Percentiles rank a stretch among this genome's conserved stretches.
phyloP scores from a whole-genome alignment of 2,888 invertebrate genomes.

The Metalampra italica region DNA sequence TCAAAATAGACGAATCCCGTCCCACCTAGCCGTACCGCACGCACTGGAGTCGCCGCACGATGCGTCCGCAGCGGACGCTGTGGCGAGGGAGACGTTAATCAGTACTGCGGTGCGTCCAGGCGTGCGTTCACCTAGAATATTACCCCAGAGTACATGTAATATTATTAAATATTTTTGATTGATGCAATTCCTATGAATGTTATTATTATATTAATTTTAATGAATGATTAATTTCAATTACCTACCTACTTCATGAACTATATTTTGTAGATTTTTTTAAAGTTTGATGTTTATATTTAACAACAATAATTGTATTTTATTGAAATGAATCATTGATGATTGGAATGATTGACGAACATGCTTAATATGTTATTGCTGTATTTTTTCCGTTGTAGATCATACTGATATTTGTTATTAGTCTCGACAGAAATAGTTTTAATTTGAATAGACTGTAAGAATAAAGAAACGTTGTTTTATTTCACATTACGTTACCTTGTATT shows the following conservation, averaged over 20 bases:
- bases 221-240: constrained; percentile 37
- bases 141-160: constrained; percentile 37
- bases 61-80: too few relatives aligned
- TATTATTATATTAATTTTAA: constrained; percentile 21
- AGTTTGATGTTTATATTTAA: constrained; percentile 26
- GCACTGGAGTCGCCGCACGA: too few relatives aligned
- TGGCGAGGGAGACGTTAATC: too few relatives aligned
- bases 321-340: constrained; percentile 19
- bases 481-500: not conserved
- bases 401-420: constrained; percentile 19
- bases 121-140: too few relatives aligned
- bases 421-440: constrained; percentile 26
- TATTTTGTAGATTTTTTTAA: constrained; percentile 44
- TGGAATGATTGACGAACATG: constrained; percentile 31
- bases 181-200: not conserved
- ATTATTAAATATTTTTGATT: constrained; percentile 26
- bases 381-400: constrained; percentile 28
- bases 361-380: constrained; percentile 43
- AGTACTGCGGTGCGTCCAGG: too few relatives aligned
- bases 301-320: not conserved
- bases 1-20: too few relatives aligned
- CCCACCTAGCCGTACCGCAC: too few relatives aligned
- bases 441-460: constrained; percentile 24
- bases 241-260: too few relatives aligned
- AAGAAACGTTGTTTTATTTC: constrained; percentile 4